Evolutionary conservation across 2,888 invertebrate species (phyloP), one percentile per base, ranked within the genome.

Genomic region (Anarsia innoxiella): DNA sequence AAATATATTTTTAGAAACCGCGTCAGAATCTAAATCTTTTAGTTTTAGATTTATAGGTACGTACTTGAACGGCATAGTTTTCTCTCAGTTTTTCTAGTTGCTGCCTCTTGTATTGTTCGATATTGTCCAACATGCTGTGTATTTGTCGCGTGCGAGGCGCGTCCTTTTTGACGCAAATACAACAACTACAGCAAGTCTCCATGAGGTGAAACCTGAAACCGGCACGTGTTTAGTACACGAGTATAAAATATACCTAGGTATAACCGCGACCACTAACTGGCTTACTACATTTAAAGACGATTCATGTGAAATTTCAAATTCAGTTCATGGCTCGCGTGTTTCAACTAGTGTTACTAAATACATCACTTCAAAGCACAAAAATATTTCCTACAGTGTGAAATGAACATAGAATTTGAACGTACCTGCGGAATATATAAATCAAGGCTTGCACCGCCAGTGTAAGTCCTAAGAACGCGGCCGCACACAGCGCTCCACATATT

Each of bases 1-100:
- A 28, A 3, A 28, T n/a, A n/a, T n/a, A 28, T 12, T 28, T 19
- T 19, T 19, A 19, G 19, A 19, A 19, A 19, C 19, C 23, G 23
- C 23, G 23, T 23, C 8, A 23, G 8, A 23, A 23, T 23, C 23
- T 6, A 23, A n/a, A n/a, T n/a, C n/a, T n/a, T n/a, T n/a, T n/a
- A n/a, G n/a, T n/a, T n/a, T n/a, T n/a, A n/a, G n/a, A n/a, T n/a
- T n/a, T n/a, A n/a, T n/a, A n/a, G 19, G 33, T 28, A 52, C 57
- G 75, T 60, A 93, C 92, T 88, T 97, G 96, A 70, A 91, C 90
- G 33, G 94, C 91, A 71, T 97, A 97, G 77, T 97, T 96, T 68
- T 97, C 96, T 15, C 95, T 87, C 43, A 97, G 82, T 56, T 91
- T 90, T 56, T 96, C 96, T 58, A 97, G 80, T 63, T 96, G 96